Conservation (phyloP, 2,888 invertebrate species). For the Lamellibrachia satsuma region DNA sequence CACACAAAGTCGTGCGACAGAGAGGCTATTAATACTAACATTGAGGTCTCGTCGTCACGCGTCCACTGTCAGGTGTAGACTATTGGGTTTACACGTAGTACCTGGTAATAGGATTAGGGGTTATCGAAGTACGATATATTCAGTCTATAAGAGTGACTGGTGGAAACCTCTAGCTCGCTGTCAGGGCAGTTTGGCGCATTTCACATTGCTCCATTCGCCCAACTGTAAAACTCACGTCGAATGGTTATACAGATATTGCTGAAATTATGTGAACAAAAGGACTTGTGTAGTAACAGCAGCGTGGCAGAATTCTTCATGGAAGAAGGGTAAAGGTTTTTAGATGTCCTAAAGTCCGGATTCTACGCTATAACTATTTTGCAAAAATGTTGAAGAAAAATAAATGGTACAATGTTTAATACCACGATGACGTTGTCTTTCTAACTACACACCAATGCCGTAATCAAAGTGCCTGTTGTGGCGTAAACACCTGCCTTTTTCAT, state of each 20-base stretch:
- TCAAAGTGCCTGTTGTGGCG: too few relatives aligned
- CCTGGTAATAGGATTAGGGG: neutral
- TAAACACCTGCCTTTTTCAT: too few relatives aligned
- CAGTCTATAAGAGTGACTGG: neutral
- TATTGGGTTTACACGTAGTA: neutral
- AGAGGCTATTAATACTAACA: too few relatives aligned
- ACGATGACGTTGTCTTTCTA: too few relatives aligned
- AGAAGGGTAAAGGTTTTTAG: neutral
- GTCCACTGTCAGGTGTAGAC: neutral
- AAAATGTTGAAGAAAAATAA: neutral
- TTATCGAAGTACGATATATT: neutral
- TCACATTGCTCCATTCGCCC: neutral
- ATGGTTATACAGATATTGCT: neutral
- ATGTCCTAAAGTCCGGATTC: too few relatives aligned
- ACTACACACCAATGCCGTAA: too few relatives aligned
- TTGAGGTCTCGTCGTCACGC: too few relatives aligned
- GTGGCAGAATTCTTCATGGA: neutral
- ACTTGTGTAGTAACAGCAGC: neutral
- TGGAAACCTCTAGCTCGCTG: neutral
- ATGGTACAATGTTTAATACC: neutral
- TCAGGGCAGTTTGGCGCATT: neutral
- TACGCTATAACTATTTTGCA: neutral
- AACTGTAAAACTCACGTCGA: neutral
- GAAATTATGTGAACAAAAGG: neutral
- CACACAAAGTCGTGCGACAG: too few relatives aligned